Base-by-base conservation (phyloP, 1,140 invertebrate species). In the Pteromalus puparum region DNA sequence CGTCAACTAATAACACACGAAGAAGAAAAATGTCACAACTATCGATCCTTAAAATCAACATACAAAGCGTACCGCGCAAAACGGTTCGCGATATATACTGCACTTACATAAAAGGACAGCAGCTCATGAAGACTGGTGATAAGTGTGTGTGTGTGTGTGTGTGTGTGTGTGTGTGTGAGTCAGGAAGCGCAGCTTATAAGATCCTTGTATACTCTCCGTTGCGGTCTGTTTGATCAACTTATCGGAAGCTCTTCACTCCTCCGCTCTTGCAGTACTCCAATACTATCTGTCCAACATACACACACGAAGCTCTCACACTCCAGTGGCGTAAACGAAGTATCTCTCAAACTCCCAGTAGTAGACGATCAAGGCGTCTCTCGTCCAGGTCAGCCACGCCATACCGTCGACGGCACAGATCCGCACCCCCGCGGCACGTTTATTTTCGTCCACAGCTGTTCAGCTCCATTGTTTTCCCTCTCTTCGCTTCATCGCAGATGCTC, bases 71-170 rank as follows among this genome's bases (percentile, higher is more conserved):
- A 46, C 42, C 42, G 48, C 12, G 18, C 18, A 1, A 53, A 18
- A 53, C 2, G 1, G 48, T n/a, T n/a, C n/a, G n/a, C 18, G 18
- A 53, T 68, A 73, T 34, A 85, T 79, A 42, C 26, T 18, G 67
- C 48, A 91, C 92, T 93, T 87, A 93, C 92, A 93, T 91, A 86
- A 92, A 92, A 84, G 91, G 91, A 88, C 91, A 93, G 91, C 91
- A 92, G 87, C 87, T 93, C 91, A 93, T 93, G 89, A 89, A 91
- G 75, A 83, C 21, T 53, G 48, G 48, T 9, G 48, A 48, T 53
- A 5, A 18, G 46, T 48, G 46, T 48, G 30, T 0, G 30, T 30
- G 30, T 30, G 30, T 30, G 30, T 2, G 30, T 30, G 30, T 30
- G 1, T 30, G 30, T 30, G 30, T 2, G 46, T 18, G 48, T 12